Evolutionary conservation across 2,888 invertebrate genomes (phyloP), one percentile per base, ranked within the genome.

Genomic region (Electrophaes corylata): DNA sequence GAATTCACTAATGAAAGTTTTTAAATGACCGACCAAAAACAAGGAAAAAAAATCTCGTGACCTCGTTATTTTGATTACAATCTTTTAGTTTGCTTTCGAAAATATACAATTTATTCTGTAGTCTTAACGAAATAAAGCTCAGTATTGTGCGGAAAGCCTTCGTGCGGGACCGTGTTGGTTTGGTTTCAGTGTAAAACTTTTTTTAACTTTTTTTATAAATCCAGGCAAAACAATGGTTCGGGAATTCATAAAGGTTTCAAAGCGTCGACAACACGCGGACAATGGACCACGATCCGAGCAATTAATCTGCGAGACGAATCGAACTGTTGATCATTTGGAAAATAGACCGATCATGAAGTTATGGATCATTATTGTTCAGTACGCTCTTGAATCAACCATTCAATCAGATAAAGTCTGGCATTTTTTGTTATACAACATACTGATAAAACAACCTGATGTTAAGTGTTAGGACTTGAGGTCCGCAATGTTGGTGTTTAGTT

Each of bases 1-100:
- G 83, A 84, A 86, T 85, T 86, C 88, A 86, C 88, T 88, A 88
- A 89, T 88, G 87, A 88, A 89, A 88, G 83, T 88, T 88, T 60
- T 87, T 84, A 88, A 89, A 88, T 84, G 83, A 84, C 85, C 81
- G 79, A 78, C 84, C 79, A 84, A 85, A 86, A 64, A 67, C 65
- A 67, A 59, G 58, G 35, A 81, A 81, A 82, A 86, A 83, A 86
- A 83, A 78, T 69, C 69, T 72, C 73, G 70, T 84, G 88, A 88
- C 88, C 88, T 86, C 88, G 86, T 88, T 88, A 87, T 84, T 81
- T 78, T 78, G 77, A 82, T 72, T 71, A 77, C 84, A 81, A 86
- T 69, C 64, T 78, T 81, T 70, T 54, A 61, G 64, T 72, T 76
- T 76, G 73, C 76, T 65, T 59, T 54, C 66, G 67, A 72, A 62